Evolutionary conservation across 2,888 invertebrate species (phyloP).

Genomic region (Acanthosoma haemorrhoidale): DNA sequence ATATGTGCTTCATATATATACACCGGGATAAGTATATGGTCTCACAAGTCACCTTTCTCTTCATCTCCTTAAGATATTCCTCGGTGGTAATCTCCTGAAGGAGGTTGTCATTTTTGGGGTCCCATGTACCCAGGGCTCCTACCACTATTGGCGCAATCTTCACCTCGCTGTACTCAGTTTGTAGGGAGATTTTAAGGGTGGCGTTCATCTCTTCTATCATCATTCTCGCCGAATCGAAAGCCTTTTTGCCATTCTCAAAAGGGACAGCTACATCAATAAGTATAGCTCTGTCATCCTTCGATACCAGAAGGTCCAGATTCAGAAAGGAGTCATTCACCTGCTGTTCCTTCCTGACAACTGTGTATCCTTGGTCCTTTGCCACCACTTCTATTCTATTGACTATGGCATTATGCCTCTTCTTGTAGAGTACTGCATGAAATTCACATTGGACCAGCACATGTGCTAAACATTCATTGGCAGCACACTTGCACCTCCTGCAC

Average conservation of each 20-base stretch:
- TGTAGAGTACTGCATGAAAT: neutral
- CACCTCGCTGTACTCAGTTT: too few species aligned
- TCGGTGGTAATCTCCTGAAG: neutral
- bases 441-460: slow-evolving; percentile 29
- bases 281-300: too few species aligned
- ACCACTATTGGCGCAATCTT: too few species aligned
- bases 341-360: neutral
- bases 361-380: neutral
- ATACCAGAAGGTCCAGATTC: too few species aligned
- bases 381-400: neutral
- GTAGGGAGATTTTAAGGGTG: too few species aligned
- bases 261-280: too few species aligned
- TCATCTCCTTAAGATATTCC: neutral
- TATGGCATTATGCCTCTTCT: slow-evolving; percentile 19
- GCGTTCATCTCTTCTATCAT: too few species aligned
- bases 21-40: slow-evolving; percentile 24
- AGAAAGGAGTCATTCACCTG: neutral
- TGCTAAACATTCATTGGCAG: neutral
- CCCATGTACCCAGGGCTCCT: neutral
- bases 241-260: too few species aligned
- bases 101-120: neutral
- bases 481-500: neutral
- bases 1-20: slow-evolving; percentile 24
- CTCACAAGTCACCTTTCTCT: neutral
- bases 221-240: too few species aligned